These are phyloP conservation scores for Hippotragus niger DNA, from an alignment of 2,113 vertebrate genomes.

Conservation along the genomic window DNA sequence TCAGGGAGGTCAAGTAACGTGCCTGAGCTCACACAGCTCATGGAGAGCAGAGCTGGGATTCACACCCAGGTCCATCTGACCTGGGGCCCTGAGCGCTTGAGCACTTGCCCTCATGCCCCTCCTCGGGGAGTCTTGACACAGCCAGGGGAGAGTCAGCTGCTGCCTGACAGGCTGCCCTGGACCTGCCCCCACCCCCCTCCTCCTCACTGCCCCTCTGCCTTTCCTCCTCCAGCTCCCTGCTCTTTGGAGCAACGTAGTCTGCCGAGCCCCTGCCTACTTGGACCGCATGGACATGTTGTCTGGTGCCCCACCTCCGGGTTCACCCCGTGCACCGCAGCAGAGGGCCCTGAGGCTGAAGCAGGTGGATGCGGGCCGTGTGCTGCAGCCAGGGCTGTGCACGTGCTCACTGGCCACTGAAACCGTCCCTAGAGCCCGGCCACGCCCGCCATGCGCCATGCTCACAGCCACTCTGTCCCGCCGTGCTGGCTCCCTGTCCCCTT, in stretches of 20 bases:
- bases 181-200: no score
- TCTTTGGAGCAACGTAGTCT: not conserved
- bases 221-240: not conserved
- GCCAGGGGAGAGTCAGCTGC: not conserved
- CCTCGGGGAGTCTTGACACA: not conserved
- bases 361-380: accelerated
- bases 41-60: not conserved
- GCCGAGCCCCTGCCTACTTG: not conserved
- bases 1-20: not conserved
- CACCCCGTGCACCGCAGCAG: accelerated
- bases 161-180: accelerated
- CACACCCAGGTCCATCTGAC: not conserved
- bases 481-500: not conserved
- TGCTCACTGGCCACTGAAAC: accelerated
- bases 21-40: not conserved
- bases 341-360: not conserved
- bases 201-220: not conserved
- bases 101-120: accelerated
- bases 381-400: accelerated
- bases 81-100: not conserved
- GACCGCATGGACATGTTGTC: not conserved
- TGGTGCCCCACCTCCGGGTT: not conserved
- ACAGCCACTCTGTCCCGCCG: not conserved
- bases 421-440: accelerated
- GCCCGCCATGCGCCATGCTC: accelerated